Conservation (phyloP, 2,888 invertebrate genomes). For the Argyresthia albistria region DNA sequence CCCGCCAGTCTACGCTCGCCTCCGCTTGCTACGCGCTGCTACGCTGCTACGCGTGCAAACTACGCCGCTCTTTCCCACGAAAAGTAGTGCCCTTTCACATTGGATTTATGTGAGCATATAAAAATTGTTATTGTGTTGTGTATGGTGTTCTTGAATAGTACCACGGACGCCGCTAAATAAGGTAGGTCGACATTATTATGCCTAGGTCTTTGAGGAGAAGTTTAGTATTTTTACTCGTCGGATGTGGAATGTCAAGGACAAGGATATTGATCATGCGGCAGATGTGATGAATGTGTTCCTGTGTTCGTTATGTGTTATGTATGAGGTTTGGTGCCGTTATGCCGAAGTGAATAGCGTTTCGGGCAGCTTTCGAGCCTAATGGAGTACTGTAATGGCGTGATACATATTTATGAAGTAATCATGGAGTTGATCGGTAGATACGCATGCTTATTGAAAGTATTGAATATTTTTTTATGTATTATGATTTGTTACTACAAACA, state of each 20-base stretch:
- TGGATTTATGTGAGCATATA: background rate
- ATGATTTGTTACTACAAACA: no score
- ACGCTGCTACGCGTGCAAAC: slow-evolving; percentile 30
- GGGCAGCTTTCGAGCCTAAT: no score
- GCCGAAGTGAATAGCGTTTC: background rate
- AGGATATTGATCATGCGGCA: slow-evolving; percentile 50
- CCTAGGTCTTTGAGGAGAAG: no score
- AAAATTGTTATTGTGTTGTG: background rate
- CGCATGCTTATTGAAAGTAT: no score
- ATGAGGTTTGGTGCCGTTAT: slow-evolving; percentile 4
- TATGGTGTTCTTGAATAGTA: slow-evolving; percentile 8
- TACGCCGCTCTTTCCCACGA: slow-evolving; percentile 16
- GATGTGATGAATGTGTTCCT: slow-evolving; percentile 15
- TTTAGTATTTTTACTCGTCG: background rate
- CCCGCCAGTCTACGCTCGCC: slow-evolving; percentile 49
- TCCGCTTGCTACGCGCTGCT: slow-evolving; percentile 33
- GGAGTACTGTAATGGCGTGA: no score
- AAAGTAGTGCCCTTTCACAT: background rate
- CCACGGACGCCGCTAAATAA: slow-evolving; percentile 18
- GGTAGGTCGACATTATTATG: slow-evolving; percentile 41
- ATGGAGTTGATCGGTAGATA: no score
- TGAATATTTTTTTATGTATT: no score
- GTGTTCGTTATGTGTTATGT: slow-evolving; percentile 2
- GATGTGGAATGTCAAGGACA: slow-evolving; percentile 56
- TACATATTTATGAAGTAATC: no score